Evolutionary conservation across 1,140 invertebrate species (phyloP), one percentile per base, ranked within the genome.

Genomic region (Contarinia nasturtii): DNA sequence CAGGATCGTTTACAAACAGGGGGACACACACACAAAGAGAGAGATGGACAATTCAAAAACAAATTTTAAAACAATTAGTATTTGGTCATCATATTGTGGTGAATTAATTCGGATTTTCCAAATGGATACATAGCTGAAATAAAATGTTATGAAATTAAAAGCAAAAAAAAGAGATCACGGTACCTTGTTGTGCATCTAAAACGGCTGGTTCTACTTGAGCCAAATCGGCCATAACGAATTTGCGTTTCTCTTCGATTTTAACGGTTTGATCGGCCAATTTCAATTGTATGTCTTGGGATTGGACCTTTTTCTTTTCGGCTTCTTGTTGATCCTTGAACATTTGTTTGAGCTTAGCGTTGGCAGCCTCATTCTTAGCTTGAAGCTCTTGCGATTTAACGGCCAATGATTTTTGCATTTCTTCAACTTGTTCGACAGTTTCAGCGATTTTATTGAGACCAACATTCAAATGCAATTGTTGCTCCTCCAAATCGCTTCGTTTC

Each of bases 261-360:
- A 88, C 77, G 1, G 89, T 92, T 71, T 94, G 89, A 56, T 82
- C 76, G 48, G 86, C 82, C 50, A 99, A 67, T 53, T 86, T 79
- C 18, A 82, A 79, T 66, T 98, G 94, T 57, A 99, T 91, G 64
- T 96, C 90, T 67, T 99, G 92, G 55, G 89, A 94, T 57, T 94
- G 86, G 11, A 93, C 86, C 69, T 99, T 99, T 67, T 96, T 94
- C 68, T 96, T 90, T 60, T 99, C 95, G 11, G 96, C 96, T 69
- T 99, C 94, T 59, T 98, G 94, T 66, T 99, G 96, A 67, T 98
- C 92, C 68, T 94, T 93, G 36, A 97, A 84, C 96, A 99, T 99
- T 64, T 99, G 92, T 54, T 91, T 83, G 12, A 99, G 71, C 70
- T 99, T 99, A 1, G 86, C 83, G 69, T 98, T 99, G 18, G 96